Base-by-base conservation (phyloP, 2,888 invertebrate species). In the Ornithoptera priamus region DNA sequence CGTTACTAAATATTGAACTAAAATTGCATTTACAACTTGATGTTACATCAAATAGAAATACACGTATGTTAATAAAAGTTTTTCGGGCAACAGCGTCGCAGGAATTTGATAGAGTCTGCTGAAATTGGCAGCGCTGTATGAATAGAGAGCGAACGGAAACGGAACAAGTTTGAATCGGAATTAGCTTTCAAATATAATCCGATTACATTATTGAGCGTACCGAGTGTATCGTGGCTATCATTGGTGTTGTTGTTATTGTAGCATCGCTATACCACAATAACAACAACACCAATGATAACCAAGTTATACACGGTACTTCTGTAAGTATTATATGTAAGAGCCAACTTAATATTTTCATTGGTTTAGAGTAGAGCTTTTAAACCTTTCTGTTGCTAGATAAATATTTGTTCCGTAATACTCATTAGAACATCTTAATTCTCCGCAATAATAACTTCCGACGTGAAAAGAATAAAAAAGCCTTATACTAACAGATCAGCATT, bases 161-260 rank as follows among this genome's bases (percentile, higher is more conserved):
- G 30, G 56, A 42, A 46, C 42, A 42, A 24, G 62, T 67, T 46
- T 30, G 62, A 62, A 67, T 46, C 62, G 39, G 57, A 62, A 24
- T 67, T 67, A 62, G 50, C 53, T 67, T 61, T 56, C 56, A 62
- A 62, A 8, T 56, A 22, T 62, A 53, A 61, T 67, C 39, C 39
- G 18, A 56, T 67, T 67, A 67, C 24, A 36, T 62, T 62, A 67
- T 53, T 56, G 36, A 62, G 24, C 20, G 18, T 61, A 61, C 56
- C 22, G 39, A 39, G 22, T 18, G 10, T 66, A 66, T 50, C 20
- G 50, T 50, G 12, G 59, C 58, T 65, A 59, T n/a, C 42, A 42
- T 17, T 18, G 60, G 60, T 36, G 60, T 60, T 60, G 36, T n/a
- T 36, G 15, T 60, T 22, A 8, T 17, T 18, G 17, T 60, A 18